These are phyloP conservation scores for Melanostoma mellinum DNA, from an alignment of 2,888 invertebrate genomes.

Conservation along the genomic window DNA sequence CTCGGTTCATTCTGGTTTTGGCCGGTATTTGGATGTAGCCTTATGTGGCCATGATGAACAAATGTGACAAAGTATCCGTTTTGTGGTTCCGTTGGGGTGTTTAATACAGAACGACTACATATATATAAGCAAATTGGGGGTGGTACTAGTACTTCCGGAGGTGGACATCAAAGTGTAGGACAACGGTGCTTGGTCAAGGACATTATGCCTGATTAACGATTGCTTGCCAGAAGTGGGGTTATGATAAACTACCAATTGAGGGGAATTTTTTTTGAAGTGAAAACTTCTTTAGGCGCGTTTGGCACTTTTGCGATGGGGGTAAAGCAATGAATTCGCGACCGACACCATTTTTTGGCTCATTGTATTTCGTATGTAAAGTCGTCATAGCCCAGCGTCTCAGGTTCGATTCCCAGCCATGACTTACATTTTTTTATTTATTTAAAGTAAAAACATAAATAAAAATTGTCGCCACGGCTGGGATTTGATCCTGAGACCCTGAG, in stretches of 20 bases:
- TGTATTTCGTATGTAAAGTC: too few relatives aligned
- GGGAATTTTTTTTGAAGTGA: not conserved
- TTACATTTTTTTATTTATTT: too few relatives aligned
- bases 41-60: constrained; percentile 67
- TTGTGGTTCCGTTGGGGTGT: constrained; percentile 62
- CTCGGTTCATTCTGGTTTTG: constrained; percentile 61
- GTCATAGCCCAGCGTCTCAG: too few relatives aligned
- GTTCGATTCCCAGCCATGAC: too few relatives aligned
- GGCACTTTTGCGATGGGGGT: not conserved
- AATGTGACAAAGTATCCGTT: constrained; percentile 70
- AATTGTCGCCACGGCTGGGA: too few relatives aligned
- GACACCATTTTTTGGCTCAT: too few relatives aligned
- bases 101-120: constrained; percentile 25
- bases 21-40: constrained; percentile 57
- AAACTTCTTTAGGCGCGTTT: not conserved
- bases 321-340: not conserved
- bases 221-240: constrained; percentile 38
- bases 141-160: constrained; percentile 15
- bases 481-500: too few relatives aligned
- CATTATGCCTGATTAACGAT: constrained; percentile 66
- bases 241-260: constrained; percentile 46
- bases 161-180: not conserved
- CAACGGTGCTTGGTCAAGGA: constrained; percentile 44
- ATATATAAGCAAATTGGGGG: not conserved
- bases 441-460: too few relatives aligned